Percentiles rank a stretch among this genome's conserved stretches.
phyloP scores from a whole-genome alignment of 2,888 invertebrate species.

The Orthosia gothica region DNA sequence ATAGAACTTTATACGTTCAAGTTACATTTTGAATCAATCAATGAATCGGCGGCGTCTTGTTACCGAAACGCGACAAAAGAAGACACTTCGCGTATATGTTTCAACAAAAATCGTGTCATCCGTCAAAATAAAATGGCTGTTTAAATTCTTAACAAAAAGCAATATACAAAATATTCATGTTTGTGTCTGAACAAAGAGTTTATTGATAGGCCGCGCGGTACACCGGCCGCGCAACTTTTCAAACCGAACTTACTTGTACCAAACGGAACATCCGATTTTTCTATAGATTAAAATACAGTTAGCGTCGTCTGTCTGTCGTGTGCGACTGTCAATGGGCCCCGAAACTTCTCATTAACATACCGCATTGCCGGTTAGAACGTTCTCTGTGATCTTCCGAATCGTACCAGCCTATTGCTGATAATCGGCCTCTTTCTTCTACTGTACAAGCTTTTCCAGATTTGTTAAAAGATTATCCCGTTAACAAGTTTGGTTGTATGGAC shows the following conservation, averaged over 20 bases:
- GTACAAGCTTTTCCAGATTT: neutral
- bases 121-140: constrained; percentile 46
- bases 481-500: neutral
- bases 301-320: constrained; percentile 71
- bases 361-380: neutral
- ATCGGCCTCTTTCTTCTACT: neutral
- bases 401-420: neutral
- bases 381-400: constrained; percentile 6
- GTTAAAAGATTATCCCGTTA: neutral
- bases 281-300: constrained; percentile 76
- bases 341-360: constrained; percentile 45
- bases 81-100: constrained; percentile 2
- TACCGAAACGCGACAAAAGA: constrained; percentile 9
- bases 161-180: constrained; percentile 50
- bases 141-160: constrained; percentile 44
- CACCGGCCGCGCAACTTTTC: constrained; percentile 59
- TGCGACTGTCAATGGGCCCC: constrained; percentile 58
- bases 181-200: constrained; percentile 57
- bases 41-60: neutral
- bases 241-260: constrained; percentile 45
- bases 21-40: constrained; percentile 17
- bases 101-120: constrained; percentile 28
- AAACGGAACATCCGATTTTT: constrained; percentile 60
- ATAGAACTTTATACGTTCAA: neutral
- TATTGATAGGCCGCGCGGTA: constrained; percentile 51